A percentile compares a stretch with the other conserved stretches of the same genome.
These are phyloP conservation scores for Agonopterix alstromeriana DNA, from an alignment of 2,888 invertebrate genomes.

Conservation along the genomic window DNA sequence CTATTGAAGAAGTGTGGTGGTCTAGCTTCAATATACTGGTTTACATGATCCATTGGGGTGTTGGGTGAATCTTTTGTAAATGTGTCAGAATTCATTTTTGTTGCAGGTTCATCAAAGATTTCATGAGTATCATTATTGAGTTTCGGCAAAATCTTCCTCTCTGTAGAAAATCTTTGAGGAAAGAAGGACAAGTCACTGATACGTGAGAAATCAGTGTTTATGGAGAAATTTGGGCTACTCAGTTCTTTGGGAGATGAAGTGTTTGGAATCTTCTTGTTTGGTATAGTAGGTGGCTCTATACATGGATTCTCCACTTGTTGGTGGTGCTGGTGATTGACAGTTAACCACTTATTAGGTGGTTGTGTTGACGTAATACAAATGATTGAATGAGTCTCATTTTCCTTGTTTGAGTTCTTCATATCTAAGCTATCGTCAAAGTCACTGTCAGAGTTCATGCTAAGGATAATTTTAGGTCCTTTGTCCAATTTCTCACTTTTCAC, in stretches of 20 bases:
- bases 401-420: conserved; percentile 40
- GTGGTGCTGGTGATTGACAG: conserved; percentile 35
- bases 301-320: conserved; percentile 26
- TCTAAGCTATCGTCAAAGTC: conserved; percentile 58
- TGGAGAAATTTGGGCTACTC: conserved; percentile 64
- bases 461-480: conserved; percentile 52
- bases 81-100: conserved; percentile 65
- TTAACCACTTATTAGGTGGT: conserved; percentile 45
- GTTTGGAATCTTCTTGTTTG: conserved; percentile 57
- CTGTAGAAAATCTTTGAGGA: conserved; percentile 65
- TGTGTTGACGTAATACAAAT: conserved; percentile 46
- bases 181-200: conserved; percentile 65
- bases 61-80: conserved; percentile 71
- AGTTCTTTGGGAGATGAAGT: conserved; percentile 68
- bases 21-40: conserved; percentile 30
- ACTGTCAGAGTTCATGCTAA: conserved; percentile 56
- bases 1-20: conserved; percentile 34
- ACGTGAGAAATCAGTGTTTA: conserved; percentile 65
- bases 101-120: conserved; percentile 39
- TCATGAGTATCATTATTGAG: conserved; percentile 51
- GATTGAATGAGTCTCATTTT: conserved; percentile 56
- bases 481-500: conserved; percentile 47
- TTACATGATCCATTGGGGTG: conserved; percentile 37
- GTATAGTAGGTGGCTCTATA: conserved; percentile 34
- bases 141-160: conserved; percentile 52